These are phyloP conservation scores for Coregonus ussuriensis DNA, from an alignment of 2,797 vertebrate species.

Conservation along the genomic window DNA sequence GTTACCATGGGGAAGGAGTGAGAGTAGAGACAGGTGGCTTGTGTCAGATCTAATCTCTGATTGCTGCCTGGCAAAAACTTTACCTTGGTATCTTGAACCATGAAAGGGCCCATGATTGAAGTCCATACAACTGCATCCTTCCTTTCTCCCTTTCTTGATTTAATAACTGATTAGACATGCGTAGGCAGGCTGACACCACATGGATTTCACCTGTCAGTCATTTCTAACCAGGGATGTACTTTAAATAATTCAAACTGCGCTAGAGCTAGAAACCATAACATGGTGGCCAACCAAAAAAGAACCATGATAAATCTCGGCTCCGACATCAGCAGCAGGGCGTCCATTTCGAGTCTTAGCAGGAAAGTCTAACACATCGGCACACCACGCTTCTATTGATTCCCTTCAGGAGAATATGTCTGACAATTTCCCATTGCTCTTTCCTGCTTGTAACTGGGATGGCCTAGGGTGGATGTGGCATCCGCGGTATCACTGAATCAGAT, in stretches of 20 bases:
- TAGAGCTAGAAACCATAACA: background rate
- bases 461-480: background rate
- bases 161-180: background rate
- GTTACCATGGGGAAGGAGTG: background rate
- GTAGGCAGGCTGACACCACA: background rate
- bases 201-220: background rate
- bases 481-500: background rate
- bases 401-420: background rate
- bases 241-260: background rate
- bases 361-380: background rate
- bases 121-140: background rate
- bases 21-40: conserved; percentile 13
- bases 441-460: background rate
- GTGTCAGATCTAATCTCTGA: conserved; percentile 24
- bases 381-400: background rate
- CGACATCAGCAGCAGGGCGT: background rate
- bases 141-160: background rate
- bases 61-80: conserved; percentile 19
- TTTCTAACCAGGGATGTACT: background rate
- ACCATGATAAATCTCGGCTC: background rate
- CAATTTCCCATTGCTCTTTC: background rate
- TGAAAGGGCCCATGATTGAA: background rate
- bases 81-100: background rate
- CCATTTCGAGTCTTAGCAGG: background rate
- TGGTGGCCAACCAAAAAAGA: background rate